Percentiles rank a stretch among this genome's conserved stretches.
phyloP scores from a whole-genome alignment of 2,797 vertebrate genomes.

The Eidolon dupreanum region DNA sequence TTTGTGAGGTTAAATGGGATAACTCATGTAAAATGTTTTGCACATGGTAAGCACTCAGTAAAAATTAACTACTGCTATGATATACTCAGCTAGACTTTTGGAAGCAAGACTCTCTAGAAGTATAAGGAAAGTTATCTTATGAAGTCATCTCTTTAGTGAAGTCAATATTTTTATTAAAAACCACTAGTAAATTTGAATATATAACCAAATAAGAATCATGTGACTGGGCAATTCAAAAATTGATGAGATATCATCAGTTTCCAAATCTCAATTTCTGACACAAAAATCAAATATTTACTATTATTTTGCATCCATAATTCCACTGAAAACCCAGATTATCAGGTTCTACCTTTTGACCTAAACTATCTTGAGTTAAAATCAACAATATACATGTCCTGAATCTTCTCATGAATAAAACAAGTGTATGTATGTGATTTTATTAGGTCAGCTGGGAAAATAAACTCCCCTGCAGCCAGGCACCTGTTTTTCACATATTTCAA shows the following conservation, averaged over 20 bases:
- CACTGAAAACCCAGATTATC: constrained; percentile 4
- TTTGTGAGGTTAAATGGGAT: not conserved
- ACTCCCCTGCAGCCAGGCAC: not conserved
- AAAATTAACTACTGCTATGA: not conserved
- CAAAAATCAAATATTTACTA: constrained; percentile 38
- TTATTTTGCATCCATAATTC: constrained; percentile 33
- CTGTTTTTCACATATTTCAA: not conserved
- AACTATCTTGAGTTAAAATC: constrained; percentile 47
- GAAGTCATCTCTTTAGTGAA: not conserved
- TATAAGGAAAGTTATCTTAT: not conserved
- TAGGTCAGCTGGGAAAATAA: constrained; percentile 53
- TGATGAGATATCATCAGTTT: not conserved
- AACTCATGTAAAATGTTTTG: not conserved
- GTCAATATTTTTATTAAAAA: constrained; percentile 54
- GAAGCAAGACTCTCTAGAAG: not conserved
- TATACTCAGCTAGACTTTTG: not conserved
- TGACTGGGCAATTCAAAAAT: not conserved
- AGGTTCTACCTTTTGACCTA: constrained; percentile 37
- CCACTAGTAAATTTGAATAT: not conserved
- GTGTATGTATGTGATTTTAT: not conserved
- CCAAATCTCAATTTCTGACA: constrained; percentile 41
- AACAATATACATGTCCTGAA: not conserved
- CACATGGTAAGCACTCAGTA: not conserved
- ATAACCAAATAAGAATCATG: constrained; percentile 24
- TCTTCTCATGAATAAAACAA: constrained; percentile 37